phyloP scores from a whole-genome alignment of 2,888 invertebrate genomes.

The Synanthedon myopaeformis region DNA sequence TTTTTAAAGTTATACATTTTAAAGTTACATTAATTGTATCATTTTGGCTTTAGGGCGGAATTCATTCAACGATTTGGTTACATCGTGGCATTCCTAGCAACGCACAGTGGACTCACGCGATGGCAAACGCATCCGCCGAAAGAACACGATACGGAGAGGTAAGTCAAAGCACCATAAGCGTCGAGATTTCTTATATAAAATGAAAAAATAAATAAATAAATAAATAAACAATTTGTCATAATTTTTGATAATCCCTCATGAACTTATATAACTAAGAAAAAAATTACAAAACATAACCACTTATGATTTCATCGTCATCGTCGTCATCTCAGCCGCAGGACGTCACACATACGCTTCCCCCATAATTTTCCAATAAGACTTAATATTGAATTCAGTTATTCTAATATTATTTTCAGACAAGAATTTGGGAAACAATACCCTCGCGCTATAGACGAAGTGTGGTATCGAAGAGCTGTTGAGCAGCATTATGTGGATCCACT shows the following conservation, averaged over 20 bases:
- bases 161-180: constrained; percentile 9
- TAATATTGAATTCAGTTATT: no score
- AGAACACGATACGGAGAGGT: constrained; percentile 51
- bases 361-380: no score
- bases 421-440: constrained; percentile 81
- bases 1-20: no score
- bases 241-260: no score
- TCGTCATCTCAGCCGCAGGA: no score
- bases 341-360: no score
- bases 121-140: constrained; percentile 80
- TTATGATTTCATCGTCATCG: no score
- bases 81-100: constrained; percentile 88
- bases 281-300: no score
- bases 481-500: constrained; percentile 82
- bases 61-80: constrained; percentile 87
- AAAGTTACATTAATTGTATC: not conserved
- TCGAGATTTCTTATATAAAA: no score
- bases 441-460: constrained; percentile 86
- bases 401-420: constrained; percentile 54
- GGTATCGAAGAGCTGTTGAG: constrained; percentile 90
- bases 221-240: no score
- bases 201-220: no score
- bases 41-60: constrained; percentile 74
- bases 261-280: no score
- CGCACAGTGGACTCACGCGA: constrained; percentile 89